A percentile compares a stretch with the other conserved stretches of the same genome.
Evolutionary conservation across 2,888 invertebrate species (phyloP).

Genomic region (Cyclophora albipunctata): DNA sequence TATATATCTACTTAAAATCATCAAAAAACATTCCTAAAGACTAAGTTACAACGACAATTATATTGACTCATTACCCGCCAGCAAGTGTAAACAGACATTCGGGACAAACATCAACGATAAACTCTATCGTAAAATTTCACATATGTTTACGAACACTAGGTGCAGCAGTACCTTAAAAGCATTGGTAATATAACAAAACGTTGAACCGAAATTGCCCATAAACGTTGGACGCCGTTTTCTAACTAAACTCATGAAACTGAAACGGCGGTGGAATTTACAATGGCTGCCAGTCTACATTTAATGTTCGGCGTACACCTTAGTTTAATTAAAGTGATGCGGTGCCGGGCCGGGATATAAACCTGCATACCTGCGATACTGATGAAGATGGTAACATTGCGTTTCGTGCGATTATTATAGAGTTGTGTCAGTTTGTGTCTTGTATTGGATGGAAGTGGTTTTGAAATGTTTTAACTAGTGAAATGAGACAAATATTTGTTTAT

Average conservation of each 20-base stretch:
- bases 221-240: conserved; percentile 73
- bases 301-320: conserved; percentile 66
- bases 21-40: no score
- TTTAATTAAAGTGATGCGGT: conserved; percentile 67
- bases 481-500: no score
- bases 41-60: no score
- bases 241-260: conserved; percentile 75
- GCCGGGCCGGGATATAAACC: conserved; percentile 5
- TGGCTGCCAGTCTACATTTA: conserved; percentile 68
- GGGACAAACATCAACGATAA: conserved; percentile 58
- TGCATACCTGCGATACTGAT: conserved; percentile 2
- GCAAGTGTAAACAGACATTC: conserved; percentile 31
- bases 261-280: conserved; percentile 71
- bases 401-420: conserved; percentile 22
- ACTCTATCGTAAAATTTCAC: conserved; percentile 66
- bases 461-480: no score
- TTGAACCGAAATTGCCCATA: conserved; percentile 76
- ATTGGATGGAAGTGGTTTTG: no score
- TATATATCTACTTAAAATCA: no score
- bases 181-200: conserved; percentile 77
- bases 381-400: conserved; percentile 14
- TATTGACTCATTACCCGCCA: no score
- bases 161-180: conserved; percentile 75
- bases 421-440: no score
- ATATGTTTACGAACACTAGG: conserved; percentile 70